Percentiles rank a stretch among this genome's conserved stretches.
These are phyloP conservation scores for Rutpela maculata DNA, from an alignment of 2,888 invertebrate genomes.

Conservation along the genomic window DNA sequence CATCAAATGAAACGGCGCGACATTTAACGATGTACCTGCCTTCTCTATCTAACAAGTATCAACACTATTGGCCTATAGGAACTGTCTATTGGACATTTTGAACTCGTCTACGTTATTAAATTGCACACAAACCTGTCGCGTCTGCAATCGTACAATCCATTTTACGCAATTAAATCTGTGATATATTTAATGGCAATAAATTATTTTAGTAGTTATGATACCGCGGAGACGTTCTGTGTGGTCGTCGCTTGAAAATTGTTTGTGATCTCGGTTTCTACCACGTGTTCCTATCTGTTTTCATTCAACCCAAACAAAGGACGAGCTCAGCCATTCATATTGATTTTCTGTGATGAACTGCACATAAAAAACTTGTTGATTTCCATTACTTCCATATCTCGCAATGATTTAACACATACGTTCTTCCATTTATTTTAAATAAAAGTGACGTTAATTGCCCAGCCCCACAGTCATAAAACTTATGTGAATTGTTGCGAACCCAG, in stretches of 20 bases:
- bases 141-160: constrained; percentile 44
- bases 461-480: constrained; percentile 58
- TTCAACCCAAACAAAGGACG: constrained; percentile 73
- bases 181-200: constrained; percentile 51
- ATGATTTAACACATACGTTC: constrained; percentile 50
- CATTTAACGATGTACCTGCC: constrained; percentile 56
- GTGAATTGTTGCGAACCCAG: constrained; percentile 57
- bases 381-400: constrained; percentile 31
- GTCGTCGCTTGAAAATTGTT: constrained; percentile 28
- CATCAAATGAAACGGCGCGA: constrained; percentile 62
- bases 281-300: constrained; percentile 61
- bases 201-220: constrained; percentile 36
- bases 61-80: constrained; percentile 56
- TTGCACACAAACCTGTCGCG: constrained; percentile 49
- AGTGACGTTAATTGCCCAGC: constrained; percentile 8
- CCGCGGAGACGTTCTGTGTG: constrained; percentile 26
- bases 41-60: constrained; percentile 65
- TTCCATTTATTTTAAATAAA: constrained; percentile 22
- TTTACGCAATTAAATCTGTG: constrained; percentile 53
- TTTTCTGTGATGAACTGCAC: constrained; percentile 74
- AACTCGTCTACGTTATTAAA: constrained; percentile 51
- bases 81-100: constrained; percentile 53
- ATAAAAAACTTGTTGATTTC: constrained; percentile 77
- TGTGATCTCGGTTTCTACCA: constrained; percentile 29
- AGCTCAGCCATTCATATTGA: constrained; percentile 74